These are phyloP conservation scores for Henricia sp. DNA, from an alignment of 53 echinoderm and acorn worm genomes.

Conservation along the genomic window DNA sequence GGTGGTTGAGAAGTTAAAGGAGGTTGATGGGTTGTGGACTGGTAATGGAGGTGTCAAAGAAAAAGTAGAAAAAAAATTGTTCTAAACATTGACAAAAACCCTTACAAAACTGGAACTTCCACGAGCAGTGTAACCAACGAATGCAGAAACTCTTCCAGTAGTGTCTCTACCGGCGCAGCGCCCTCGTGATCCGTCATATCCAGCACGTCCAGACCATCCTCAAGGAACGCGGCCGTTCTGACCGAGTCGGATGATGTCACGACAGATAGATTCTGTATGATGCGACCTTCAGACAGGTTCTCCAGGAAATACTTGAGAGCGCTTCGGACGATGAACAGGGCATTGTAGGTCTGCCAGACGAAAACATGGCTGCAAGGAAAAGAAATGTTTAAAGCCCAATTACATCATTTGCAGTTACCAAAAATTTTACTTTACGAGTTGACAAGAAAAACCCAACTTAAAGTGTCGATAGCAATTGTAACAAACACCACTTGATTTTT, in stretches of 20 bases:
- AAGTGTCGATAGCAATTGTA: no score
- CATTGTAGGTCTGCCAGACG: conserved; percentile 99
- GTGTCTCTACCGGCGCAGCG: conserved; percentile 56
- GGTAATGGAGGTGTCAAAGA: no score
- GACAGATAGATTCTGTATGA: conserved; percentile 86
- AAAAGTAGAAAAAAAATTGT: no score
- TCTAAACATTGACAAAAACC: no score
- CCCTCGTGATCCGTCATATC: conserved; percentile 45
- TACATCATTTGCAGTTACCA: no score
- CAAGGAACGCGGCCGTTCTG: conserved; percentile 59
- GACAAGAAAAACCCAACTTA: no score
- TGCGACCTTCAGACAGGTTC: conserved; percentile 93
- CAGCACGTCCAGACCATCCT: conserved; percentile 49
- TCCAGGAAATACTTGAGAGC: conserved; percentile 90
- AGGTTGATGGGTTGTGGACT: no score
- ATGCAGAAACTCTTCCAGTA: conserved; percentile 86
- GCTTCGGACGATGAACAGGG: conserved; percentile 95
- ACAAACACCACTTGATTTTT: no score
- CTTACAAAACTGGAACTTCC: conserved; percentile 98
- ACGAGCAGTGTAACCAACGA: conserved; percentile 82
- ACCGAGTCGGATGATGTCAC: conserved; percentile 45
- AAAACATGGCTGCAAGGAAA: conserved; percentile 76
- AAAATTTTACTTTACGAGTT: no score
- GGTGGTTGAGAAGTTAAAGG: no score
- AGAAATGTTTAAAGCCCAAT: neutral